Base-by-base conservation (phyloP, 2,113 vertebrate genomes). In the Xyrauchen texanus region DNA sequence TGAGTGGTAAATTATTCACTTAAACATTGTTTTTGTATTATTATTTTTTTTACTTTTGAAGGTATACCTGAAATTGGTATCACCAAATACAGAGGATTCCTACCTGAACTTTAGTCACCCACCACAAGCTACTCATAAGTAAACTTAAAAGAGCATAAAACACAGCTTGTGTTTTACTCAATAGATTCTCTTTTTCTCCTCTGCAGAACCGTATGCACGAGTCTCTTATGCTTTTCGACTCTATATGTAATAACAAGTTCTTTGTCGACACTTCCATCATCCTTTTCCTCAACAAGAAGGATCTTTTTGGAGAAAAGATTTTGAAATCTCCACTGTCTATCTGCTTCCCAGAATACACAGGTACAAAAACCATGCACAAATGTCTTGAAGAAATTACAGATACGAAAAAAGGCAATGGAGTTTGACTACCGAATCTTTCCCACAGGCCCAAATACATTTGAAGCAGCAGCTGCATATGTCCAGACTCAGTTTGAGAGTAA, bases 201-300 rank as follows among this genome's bases (percentile, higher is more conserved):
- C 88, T 86, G 68, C 92, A 99, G 97, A 99, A 99, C 93, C 97
- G 97, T 90, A 99, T 99, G 96, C 97, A 99, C n/a, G 97, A 99
- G 91, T 98, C 97, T 70, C 95, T 99, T 89, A 98, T 97, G 96
- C 97, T 99, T 89, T 99, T 99, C 82, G 97, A 99, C 91, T 99
- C 97, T 92, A 99, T 99, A 95, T 99, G 97, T 89, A 99, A 99
- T 94, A 99, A 98, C 93, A 99, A 99, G 93, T 99, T 98, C 94
- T 99, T 99, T 94, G 97, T 98, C 3, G 97, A 99, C 92, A 99
- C 97, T 89, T 99, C 97, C 92, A 99, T 99, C 93, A 99, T 99
- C 86, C 97, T 99, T 92, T 99, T 99, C 93, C 97, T 99, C 91
- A 99, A 99, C 94, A 99, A 99, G 96, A 99, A 99, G 93, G 97